Evolutionary conservation across 1,140 invertebrate genomes (phyloP), one percentile per base, ranked within the genome.

Genomic region (Phenacoccus solenopsis): DNA sequence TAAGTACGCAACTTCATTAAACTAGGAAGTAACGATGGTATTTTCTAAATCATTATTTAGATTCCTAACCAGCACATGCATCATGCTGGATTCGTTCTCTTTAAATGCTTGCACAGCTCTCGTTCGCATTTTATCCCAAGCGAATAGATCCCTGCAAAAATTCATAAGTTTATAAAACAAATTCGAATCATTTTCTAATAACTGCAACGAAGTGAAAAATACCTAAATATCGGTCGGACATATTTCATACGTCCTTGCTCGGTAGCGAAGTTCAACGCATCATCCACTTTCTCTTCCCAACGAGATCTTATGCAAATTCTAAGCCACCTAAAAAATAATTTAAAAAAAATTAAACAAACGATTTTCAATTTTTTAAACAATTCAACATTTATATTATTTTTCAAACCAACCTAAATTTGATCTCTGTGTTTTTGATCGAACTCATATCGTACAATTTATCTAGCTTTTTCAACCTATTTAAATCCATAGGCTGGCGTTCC

Each of bases 241-340:
- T 87, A 96, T 77, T 96, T 96, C 89, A 96, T 92, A 71, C 94
- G 84, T 68, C 94, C 93, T 76, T 92, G 86, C 24, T 85, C 82
- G 71, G 87, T 92, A 1, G 93, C 85, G 82, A 95, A 95, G 1
- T 85, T 75, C 22, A 96, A 80, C 9, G 87, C 87, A 1, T 76
- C 72, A 0, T 82, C 76, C 30, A 96, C 79, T 73, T 86, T 84
- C 0, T 84, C 80, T 61, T 84, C 76, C 82, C 91, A 90, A 59
- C 83, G 82, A 7, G 85, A 85, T 77, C 86, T 87, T 0, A 96
- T 81, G 70, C 90, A 86, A 32, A 95, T 77, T 61, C 90, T 83
- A 28, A 95, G 78, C 87, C 93, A 94, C 70, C 85, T 87, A 69
- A 75, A 76, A 71, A 49, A 73, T 32, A 67, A 74, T 21, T 75